Evolutionary conservation across 1,140 invertebrate species (phyloP).

Genomic region (Meloidogyne chitwoodi): DNA sequence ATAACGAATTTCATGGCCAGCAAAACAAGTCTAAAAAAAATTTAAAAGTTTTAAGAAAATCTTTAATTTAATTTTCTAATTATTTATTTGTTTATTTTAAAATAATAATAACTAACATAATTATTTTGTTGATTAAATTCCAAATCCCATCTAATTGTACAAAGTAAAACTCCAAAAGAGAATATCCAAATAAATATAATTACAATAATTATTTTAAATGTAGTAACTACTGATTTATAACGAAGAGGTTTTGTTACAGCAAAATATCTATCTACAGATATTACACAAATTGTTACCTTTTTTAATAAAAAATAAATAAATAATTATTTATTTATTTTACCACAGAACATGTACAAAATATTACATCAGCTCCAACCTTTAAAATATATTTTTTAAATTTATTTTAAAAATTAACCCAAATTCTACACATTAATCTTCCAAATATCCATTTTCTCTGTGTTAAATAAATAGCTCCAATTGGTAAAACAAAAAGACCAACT

Average conservation of each 20-base stretch:
- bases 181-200: conserved; percentile 75
- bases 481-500: conserved; percentile 64
- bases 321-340: no score
- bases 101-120: not conserved
- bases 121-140: not conserved
- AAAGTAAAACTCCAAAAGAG: conserved; percentile 63
- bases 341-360: conserved; percentile 65
- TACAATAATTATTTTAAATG: conserved; percentile 52
- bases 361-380: conserved; percentile 62
- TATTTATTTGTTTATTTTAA: not conserved
- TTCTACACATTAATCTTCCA: conserved; percentile 62
- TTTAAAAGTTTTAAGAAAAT: no score
- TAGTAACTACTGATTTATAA: conserved; percentile 63
- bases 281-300: conserved; percentile 61
- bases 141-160: conserved; percentile 54
- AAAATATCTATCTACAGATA: conserved; percentile 65
- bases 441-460: conserved; percentile 61
- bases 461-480: conserved; percentile 60
- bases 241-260: conserved; percentile 64
- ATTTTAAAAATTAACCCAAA: conserved; percentile 57
- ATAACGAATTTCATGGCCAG: conserved; percentile 60
- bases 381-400: not conserved
- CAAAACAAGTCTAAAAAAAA: conserved; percentile 54
- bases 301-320: not conserved
- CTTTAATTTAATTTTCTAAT: conserved; percentile 1